Conservation (phyloP, 2,888 invertebrate genomes). For the Cephonodes hylas region DNA sequence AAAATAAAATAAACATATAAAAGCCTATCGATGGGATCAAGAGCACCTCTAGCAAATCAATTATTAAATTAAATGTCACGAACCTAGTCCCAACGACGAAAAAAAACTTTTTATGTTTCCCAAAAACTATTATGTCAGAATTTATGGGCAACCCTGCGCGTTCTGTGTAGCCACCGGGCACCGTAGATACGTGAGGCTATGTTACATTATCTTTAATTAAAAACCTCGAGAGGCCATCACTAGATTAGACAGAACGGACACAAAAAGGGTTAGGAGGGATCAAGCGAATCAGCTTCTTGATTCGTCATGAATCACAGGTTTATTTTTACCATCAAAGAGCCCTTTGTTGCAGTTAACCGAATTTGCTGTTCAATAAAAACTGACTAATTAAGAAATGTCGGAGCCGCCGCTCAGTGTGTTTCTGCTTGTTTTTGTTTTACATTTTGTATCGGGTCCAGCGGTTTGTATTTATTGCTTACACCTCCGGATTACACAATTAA, state of each 20-base stretch:
- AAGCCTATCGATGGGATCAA: too few species aligned
- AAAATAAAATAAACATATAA: too few species aligned
- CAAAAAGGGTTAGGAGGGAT: constrained; percentile 75
- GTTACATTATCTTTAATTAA: constrained; percentile 79
- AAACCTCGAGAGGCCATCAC: constrained; percentile 67
- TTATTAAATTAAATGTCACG: background rate
- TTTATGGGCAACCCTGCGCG: background rate
- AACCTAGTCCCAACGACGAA: background rate
- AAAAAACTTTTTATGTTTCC: background rate
- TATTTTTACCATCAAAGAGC: constrained; percentile 75
- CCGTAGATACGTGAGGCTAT: constrained; percentile 68
- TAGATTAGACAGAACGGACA: constrained; percentile 74
- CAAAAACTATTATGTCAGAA: background rate
- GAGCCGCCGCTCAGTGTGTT: constrained; percentile 65
- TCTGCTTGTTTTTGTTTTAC: constrained; percentile 57
- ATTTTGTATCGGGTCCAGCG: constrained; percentile 49
- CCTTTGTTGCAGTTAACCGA: constrained; percentile 78
- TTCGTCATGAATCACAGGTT: constrained; percentile 77
- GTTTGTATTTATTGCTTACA: constrained; percentile 37
- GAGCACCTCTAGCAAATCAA: too few species aligned
- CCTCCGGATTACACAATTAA: constrained; percentile 12
- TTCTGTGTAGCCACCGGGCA: background rate
- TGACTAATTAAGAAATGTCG: constrained; percentile 78
- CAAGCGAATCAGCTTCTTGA: constrained; percentile 74
- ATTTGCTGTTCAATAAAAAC: constrained; percentile 77